Evolutionary conservation across 1,140 invertebrate species (phyloP), one percentile per base, ranked within the genome.

Genomic region (Apis laboriosa): DNA sequence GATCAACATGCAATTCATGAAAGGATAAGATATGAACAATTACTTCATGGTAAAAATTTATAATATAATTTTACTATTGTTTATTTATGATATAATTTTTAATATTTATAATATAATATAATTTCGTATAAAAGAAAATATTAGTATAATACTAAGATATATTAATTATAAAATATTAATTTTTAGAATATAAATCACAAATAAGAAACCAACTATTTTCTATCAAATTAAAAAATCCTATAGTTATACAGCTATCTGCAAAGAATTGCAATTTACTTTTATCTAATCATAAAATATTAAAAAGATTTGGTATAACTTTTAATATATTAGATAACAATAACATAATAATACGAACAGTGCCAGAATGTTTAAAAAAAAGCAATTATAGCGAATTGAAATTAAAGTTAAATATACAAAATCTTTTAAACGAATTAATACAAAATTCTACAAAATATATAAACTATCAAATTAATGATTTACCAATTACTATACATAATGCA

Each of bases 1-100:
- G 94, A 94, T 89, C 94, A 94, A 91, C 94, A 94, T 88, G 94
- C 94, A 9, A 84, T 92, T 73, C 91, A 94, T 72, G 94, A 94
- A 89, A 91, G 94, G 84, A 94, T 94, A 86, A 91, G 93, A 72
- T 94, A 94, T 74, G 94, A 94, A 85, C 80, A 91, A 76, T 89
- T 94, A 24, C 83, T 94, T 73, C 72, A 87, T 79, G 86, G 94
- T 94, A 90, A 74, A 17, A 17, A 64, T 70, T 84, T 55, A 58
- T 13, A 61, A 73, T 74, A 43, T 43, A 7, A 43, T 43, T 43
- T 43, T 43, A 43, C 34, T 43, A 43, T 43, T 43, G 34, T 43
- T 43, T 43, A 43, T 43, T 43, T 43, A 43, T 43, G 34, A 43
- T 43, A 43, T 43, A 43, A 43, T 43, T 43, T 34, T 43, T 43